Percentiles rank a stretch among this genome's conserved stretches.
These are phyloP conservation scores for Sebastes itinus DNA, from an alignment of 2,797 vertebrate genomes.

Conservation along the genomic window DNA sequence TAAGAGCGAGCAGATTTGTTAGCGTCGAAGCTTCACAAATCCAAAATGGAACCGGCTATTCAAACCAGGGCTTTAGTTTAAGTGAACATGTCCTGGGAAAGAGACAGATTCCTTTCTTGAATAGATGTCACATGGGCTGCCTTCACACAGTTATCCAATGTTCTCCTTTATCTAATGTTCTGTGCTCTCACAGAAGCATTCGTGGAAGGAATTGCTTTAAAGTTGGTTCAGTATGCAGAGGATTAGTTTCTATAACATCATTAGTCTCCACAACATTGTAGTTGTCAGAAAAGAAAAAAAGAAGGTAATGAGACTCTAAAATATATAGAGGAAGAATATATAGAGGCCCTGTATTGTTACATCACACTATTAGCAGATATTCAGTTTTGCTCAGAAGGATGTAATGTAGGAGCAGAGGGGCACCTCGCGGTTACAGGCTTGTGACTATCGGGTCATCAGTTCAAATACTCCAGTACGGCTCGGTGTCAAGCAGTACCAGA, in stretches of 20 bases:
- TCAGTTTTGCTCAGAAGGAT: background rate
- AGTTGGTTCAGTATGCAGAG: background rate
- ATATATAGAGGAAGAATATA: background rate
- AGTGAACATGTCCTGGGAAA: background rate
- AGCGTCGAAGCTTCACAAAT: background rate
- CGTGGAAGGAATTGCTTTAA: constrained; percentile 12
- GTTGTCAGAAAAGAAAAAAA: constrained; percentile 6
- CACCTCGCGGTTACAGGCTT: background rate
- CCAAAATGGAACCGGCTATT: background rate
- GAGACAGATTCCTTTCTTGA: constrained; percentile 2
- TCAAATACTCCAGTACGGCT: background rate
- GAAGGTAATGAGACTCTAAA: constrained; percentile 18
- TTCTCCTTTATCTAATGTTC: constrained; percentile 26
- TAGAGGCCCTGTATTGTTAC: constrained; percentile 6
- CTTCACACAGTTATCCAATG: constrained; percentile 11
- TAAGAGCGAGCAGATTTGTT: background rate
- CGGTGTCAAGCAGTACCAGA: background rate
- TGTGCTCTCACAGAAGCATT: constrained; percentile 3
- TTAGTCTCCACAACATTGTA: constrained; percentile 14
- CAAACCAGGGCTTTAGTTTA: background rate
- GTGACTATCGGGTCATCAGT: background rate
- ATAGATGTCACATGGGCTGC: constrained; percentile 40
- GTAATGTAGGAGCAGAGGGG: background rate
- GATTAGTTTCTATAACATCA: constrained; percentile 32
- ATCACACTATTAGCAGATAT: constrained; percentile 26